Conservation (phyloP, 2,113 vertebrate genomes). For the Chaetops frenatus region DNA sequence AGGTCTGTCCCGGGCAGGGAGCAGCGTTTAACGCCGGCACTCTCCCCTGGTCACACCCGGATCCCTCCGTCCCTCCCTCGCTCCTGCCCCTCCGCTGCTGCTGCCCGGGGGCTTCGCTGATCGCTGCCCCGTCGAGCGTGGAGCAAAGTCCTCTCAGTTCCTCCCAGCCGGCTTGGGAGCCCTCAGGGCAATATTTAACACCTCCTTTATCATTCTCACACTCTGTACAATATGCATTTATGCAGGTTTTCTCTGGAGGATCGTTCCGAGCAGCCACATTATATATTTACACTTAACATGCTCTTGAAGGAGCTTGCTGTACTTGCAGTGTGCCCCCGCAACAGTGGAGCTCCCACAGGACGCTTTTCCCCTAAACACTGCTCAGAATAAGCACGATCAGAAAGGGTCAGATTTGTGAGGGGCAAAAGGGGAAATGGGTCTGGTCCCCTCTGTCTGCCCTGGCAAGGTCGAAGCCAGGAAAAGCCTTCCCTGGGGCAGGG, state of each 20-base stretch:
- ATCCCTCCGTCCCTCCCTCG: neutral
- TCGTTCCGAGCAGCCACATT: neutral
- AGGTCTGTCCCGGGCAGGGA: neutral
- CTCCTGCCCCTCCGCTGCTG: neutral
- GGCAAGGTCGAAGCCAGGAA: neutral
- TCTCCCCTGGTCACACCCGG: accelerated
- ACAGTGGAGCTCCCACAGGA: neutral
- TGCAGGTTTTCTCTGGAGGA: neutral
- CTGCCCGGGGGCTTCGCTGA: neutral
- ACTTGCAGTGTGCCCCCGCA: accelerated
- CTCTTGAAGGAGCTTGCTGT: neutral
- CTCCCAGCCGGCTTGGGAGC: neutral
- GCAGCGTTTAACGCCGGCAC: neutral
- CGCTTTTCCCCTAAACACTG: neutral
- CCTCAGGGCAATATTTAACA: neutral
- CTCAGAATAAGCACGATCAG: neutral
- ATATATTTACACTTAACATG: neutral
- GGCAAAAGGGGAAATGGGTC: neutral
- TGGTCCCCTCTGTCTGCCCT: neutral
- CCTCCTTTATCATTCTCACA: neutral
- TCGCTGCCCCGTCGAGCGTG: accelerated
- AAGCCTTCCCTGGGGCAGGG: neutral
- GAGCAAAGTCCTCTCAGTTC: neutral
- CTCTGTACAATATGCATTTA: neutral
- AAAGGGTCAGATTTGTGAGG: too few relatives aligned